Percentiles rank a stretch among this genome's conserved stretches.
phyloP scores from a whole-genome alignment of 2,797 vertebrate genomes.

The Lepidocolaptes lacrymiger region DNA sequence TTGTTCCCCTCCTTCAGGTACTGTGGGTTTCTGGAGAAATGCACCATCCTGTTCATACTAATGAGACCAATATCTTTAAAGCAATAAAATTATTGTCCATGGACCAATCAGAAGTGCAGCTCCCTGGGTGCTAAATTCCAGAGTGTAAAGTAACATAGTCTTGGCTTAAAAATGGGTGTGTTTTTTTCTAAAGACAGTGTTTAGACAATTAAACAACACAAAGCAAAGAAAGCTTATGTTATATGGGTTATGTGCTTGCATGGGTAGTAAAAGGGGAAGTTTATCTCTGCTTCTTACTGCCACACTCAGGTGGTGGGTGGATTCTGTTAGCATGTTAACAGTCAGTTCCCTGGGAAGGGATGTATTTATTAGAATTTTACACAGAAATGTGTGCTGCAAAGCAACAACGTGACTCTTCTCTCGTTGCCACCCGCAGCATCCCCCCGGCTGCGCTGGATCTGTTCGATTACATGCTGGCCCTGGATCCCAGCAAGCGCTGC shows the following conservation, averaged over 20 bases:
- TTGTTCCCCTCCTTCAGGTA: neutral
- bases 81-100: neutral
- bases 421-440: slow-evolving; percentile 78
- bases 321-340: neutral
- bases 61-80: neutral
- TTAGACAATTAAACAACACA: neutral
- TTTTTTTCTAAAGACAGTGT: neutral
- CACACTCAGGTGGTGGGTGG: neutral
- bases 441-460: slow-evolving; percentile 91
- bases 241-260: neutral
- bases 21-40: slow-evolving; percentile 2
- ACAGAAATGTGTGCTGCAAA: neutral
- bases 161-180: neutral
- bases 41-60: neutral
- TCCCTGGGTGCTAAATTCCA: neutral
- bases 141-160: neutral
- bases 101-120: neutral
- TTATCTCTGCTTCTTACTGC: neutral
- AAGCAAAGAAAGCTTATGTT: neutral
- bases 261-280: neutral
- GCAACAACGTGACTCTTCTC: neutral
- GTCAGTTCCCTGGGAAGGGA: neutral
- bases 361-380: neutral
- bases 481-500: slow-evolving; percentile 97
- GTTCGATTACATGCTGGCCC: slow-evolving; percentile 96